Evolutionary conservation across 2,797 vertebrate genomes (phyloP).

Genomic region (Xyrichtys novacula): DNA sequence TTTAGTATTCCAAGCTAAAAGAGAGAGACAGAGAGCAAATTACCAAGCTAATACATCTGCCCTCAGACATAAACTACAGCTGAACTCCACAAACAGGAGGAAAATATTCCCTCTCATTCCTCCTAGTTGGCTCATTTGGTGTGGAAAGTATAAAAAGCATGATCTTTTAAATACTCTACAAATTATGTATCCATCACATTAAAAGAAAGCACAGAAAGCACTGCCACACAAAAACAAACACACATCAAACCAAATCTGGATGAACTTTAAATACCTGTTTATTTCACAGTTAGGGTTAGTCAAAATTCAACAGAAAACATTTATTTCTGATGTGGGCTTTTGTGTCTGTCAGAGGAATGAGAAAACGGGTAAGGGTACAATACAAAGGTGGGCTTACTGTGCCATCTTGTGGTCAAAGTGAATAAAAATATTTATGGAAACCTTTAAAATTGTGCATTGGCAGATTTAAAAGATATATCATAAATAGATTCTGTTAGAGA

Average conservation of each 20-base stretch:
- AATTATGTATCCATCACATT: background rate
- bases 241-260: too few species aligned
- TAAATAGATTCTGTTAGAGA: too few species aligned
- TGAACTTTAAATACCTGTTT: too few species aligned
- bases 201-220: background rate
- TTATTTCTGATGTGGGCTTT: background rate
- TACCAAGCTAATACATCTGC: slow-evolving; percentile 40
- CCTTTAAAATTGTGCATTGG: background rate
- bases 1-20: slow-evolving; percentile 58
- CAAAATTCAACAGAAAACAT: background rate
- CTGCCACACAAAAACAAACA: background rate
- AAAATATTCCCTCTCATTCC: slow-evolving; percentile 2
- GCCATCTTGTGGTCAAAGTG: background rate
- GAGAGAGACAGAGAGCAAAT: slow-evolving; percentile 49
- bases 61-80: slow-evolving; percentile 28
- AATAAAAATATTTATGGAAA: background rate
- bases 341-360: background rate
- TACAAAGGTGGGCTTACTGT: background rate
- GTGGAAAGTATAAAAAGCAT: background rate
- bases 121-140: slow-evolving; percentile 1
- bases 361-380: background rate
- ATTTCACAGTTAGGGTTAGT: too few species aligned
- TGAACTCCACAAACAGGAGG: slow-evolving; percentile 7
- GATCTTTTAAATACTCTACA: background rate
- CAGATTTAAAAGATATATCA: background rate